A percentile compares a stretch with the other conserved stretches of the same genome.
Conservation (phyloP, 1,140 invertebrate species). For the Saccostrea cuccullata region DNA sequence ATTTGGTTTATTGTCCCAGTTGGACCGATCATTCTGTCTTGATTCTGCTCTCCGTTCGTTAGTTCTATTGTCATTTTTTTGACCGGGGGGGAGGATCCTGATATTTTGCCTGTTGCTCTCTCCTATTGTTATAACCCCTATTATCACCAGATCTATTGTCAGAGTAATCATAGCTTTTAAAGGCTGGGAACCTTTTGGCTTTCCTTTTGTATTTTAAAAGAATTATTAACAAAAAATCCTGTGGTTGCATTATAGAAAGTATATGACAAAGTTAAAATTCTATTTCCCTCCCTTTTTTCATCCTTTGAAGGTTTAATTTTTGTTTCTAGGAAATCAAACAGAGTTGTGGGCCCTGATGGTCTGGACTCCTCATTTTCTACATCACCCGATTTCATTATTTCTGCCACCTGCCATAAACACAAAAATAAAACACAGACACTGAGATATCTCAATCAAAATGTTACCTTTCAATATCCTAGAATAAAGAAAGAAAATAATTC, state of each 20-base stretch:
- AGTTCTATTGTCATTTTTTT: slow-evolving; percentile 34
- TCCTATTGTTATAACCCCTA: slow-evolving; percentile 36
- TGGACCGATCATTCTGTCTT: neutral
- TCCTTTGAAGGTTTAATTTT: slow-evolving; percentile 82
- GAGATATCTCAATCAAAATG: neutral
- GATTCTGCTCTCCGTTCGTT: slow-evolving; percentile 27
- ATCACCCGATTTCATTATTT: slow-evolving; percentile 59
- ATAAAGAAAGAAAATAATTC: neutral
- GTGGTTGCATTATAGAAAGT: neutral
- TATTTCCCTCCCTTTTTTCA: slow-evolving; percentile 53
- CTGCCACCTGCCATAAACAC: slow-evolving; percentile 25
- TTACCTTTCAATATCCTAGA: neutral
- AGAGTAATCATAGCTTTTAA: neutral
- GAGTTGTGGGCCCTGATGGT: slow-evolving; percentile 89
- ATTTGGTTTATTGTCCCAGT: slow-evolving; percentile 21
- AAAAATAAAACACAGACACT: neutral
- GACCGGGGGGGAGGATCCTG: slow-evolving; percentile 36
- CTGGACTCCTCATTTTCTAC: slow-evolving; percentile 81
- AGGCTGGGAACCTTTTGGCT: neutral
- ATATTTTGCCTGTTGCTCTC: slow-evolving; percentile 7
- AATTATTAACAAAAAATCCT: neutral
- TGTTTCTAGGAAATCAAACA: slow-evolving; percentile 92
- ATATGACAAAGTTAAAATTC: neutral
- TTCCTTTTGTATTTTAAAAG: neutral
- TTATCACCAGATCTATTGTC: slow-evolving; percentile 39